Evolutionary conservation across 2,797 vertebrate species (phyloP).

Genomic region (Smutsia temminckii): DNA sequence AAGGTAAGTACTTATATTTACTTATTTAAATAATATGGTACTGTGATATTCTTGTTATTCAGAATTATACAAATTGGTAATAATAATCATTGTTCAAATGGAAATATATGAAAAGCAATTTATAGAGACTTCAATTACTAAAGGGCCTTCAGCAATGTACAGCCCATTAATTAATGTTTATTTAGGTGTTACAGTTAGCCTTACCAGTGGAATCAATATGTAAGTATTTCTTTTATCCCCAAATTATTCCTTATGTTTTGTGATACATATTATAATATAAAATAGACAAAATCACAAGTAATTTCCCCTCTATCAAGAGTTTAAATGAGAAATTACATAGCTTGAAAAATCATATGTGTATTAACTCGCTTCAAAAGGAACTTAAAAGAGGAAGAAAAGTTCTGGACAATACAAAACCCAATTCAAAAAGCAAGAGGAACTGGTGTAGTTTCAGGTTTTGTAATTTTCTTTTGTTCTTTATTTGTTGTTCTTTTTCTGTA

Average conservation of each 20-base stretch:
- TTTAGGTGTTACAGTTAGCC: neutral
- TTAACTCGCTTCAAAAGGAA: slow-evolving; percentile 59
- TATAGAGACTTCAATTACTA: neutral
- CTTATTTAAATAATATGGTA: neutral
- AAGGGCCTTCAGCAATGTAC: neutral
- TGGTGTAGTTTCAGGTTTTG: neutral
- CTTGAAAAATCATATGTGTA: slow-evolving; percentile 31
- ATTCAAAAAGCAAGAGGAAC: neutral
- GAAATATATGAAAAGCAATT: neutral
- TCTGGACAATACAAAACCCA: slow-evolving; percentile 4
- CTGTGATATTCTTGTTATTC: neutral
- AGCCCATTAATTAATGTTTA: slow-evolving; percentile 11
- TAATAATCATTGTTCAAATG: neutral
- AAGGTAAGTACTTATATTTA: neutral
- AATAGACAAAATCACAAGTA: slow-evolving; percentile 12
- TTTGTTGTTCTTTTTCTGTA: neutral
- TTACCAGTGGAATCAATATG: neutral
- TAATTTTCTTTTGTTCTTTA: slow-evolving; percentile 5
- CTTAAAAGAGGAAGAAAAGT: slow-evolving; percentile 20
- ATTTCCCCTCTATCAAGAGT: neutral
- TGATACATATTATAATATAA: neutral
- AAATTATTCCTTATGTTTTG: neutral
- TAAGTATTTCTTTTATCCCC: neutral
- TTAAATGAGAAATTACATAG: slow-evolving; percentile 25
- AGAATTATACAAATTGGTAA: neutral